Conservation (phyloP, 2,797 vertebrate genomes). For the Syndactyla subalaris region DNA sequence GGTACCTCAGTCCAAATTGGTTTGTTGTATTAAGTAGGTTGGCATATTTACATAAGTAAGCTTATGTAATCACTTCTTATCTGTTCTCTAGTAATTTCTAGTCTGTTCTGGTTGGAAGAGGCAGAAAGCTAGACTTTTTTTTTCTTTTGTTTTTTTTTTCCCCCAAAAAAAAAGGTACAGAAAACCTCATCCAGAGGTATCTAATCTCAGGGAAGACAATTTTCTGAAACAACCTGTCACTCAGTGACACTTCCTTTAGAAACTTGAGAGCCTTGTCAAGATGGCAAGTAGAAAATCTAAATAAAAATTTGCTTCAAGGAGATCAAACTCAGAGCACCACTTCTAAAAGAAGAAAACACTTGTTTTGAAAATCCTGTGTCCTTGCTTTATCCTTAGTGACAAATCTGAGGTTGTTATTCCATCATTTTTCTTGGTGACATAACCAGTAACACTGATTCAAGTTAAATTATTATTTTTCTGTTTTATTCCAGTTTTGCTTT, state of each 20-base stretch:
- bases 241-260: neutral
- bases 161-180: neutral
- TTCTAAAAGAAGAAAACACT: neutral
- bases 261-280: neutral
- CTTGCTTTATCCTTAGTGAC: neutral
- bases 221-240: neutral
- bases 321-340: neutral
- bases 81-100: neutral
- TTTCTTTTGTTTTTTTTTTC: too few species aligned
- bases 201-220: neutral
- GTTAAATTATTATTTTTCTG: neutral
- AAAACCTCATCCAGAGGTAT: neutral
- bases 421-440: neutral
- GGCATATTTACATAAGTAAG: neutral
- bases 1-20: neutral
- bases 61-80: neutral
- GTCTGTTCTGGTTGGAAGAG: neutral
- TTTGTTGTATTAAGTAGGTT: neutral
- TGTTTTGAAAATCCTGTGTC: neutral
- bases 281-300: neutral
- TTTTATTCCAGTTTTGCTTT: neutral
- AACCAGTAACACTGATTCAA: neutral
- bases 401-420: neutral
- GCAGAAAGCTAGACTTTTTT: neutral
- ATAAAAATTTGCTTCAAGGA: neutral